Conservation (phyloP, 2,113 vertebrate genomes). For the Silurus asotus region DNA sequence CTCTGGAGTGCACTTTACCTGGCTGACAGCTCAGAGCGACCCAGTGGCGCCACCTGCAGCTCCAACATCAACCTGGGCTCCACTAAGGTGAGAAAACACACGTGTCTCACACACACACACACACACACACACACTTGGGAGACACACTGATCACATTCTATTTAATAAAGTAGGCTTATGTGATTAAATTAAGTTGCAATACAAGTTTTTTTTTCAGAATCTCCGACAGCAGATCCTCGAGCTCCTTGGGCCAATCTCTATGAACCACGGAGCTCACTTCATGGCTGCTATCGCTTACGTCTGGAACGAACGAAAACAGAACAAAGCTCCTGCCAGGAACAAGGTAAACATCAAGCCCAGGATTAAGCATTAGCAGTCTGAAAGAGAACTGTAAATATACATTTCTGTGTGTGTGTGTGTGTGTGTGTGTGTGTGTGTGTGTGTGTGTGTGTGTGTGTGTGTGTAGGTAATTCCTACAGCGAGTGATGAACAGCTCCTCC, state of each 20-base stretch:
- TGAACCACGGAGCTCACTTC: conserved; percentile 98
- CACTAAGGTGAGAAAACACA: conserved; percentile 81
- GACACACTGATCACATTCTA: too few species aligned
- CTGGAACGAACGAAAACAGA: conserved; percentile 94
- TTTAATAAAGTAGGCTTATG: too few species aligned
- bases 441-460: neutral
- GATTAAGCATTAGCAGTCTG: neutral
- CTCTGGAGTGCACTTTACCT: conserved; percentile 93
- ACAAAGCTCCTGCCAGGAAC: conserved; percentile 80
- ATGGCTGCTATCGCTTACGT: conserved; percentile 98
- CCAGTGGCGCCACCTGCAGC: conserved; percentile 82
- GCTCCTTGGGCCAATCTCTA: conserved; percentile 94
- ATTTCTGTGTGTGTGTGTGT: neutral
- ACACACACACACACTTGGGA: too few species aligned
- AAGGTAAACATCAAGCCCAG: conserved; percentile 72
- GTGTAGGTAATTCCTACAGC: conserved; percentile 90
- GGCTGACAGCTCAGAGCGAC: conserved; percentile 88
- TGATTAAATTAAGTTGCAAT: too few species aligned
- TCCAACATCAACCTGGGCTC: conserved; percentile 97
- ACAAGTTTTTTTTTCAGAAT: conserved; percentile 73
- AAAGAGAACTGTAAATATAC: neutral
- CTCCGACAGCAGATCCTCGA: conserved; percentile 96
- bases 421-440: neutral
- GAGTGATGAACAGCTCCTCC: conserved; percentile 91
- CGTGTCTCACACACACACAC: neutral